These are phyloP conservation scores for Scartelaos histophorus DNA, from an alignment of 2,113 vertebrate genomes.

Conservation along the genomic window DNA sequence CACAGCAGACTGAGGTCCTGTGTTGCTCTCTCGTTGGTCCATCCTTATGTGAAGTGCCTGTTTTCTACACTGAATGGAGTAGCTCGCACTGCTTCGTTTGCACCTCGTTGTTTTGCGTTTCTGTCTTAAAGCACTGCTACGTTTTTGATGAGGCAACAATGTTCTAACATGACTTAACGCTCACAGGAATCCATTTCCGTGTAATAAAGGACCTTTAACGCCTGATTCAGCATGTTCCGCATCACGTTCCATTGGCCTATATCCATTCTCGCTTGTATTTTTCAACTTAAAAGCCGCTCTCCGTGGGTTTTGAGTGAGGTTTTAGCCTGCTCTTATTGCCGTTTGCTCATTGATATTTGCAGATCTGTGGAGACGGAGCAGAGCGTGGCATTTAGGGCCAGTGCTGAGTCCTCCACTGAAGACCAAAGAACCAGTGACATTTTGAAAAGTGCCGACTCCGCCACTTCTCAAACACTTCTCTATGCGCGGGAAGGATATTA, in stretches of 20 bases:
- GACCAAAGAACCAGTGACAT: constrained; percentile 67
- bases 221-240: neutral
- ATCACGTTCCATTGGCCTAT: neutral
- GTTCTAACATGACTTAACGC: no score
- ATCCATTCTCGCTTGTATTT: neutral
- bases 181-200: no score
- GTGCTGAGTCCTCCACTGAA: constrained; percentile 47
- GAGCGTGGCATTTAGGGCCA: constrained; percentile 70
- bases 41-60: no score
- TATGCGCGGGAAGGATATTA: constrained; percentile 44
- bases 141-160: no score
- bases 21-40: no score
- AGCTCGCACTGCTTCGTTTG: no score
- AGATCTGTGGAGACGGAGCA: constrained; percentile 55
- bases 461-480: constrained; percentile 43
- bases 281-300: neutral
- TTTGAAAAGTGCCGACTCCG: constrained; percentile 58
- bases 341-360: constrained; percentile 72
- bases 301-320: constrained; percentile 21
- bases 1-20: no score
- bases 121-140: no score
- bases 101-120: no score
- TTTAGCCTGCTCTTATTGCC: constrained; percentile 28
- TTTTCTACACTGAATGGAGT: no score
- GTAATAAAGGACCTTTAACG: neutral